Conservation (phyloP, 2,888 invertebrate species). For the Odontothrips loti region DNA sequence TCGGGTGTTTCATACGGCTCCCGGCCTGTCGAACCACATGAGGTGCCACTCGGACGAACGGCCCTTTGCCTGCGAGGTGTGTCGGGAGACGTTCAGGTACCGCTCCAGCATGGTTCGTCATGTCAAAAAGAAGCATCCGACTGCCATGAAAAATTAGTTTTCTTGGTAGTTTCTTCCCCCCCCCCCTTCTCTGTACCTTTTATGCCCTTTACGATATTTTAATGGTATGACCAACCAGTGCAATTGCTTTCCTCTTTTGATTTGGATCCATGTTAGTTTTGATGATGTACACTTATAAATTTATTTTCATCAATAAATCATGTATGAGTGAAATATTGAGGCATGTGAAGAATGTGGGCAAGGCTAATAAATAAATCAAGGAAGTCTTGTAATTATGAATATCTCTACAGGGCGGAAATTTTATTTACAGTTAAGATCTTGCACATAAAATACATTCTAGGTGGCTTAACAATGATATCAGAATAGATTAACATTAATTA, state of each 20-base stretch:
- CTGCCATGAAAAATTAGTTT: not conserved
- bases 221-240: not conserved
- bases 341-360: too few species aligned
- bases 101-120: not conserved
- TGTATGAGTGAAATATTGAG: not conserved
- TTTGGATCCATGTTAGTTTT: not conserved
- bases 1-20: not conserved
- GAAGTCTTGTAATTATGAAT: not conserved
- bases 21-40: not conserved
- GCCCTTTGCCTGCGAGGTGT: not conserved
- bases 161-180: not conserved
- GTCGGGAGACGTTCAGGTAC: not conserved
- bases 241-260: not conserved
- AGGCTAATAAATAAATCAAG: not conserved
- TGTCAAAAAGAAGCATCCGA: not conserved
- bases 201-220: not conserved
- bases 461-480: conserved; percentile 22
- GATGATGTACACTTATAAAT: not conserved
- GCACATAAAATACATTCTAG: conserved; percentile 19
- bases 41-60: not conserved
- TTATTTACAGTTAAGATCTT: conserved; percentile 16
- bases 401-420: conserved; percentile 19
- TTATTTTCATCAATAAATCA: not conserved
- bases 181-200: not conserved
- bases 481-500: conserved; percentile 1